Evolutionary conservation across 2,113 vertebrate genomes (phyloP).

Genomic region (Tragelaphus buxtoni): DNA sequence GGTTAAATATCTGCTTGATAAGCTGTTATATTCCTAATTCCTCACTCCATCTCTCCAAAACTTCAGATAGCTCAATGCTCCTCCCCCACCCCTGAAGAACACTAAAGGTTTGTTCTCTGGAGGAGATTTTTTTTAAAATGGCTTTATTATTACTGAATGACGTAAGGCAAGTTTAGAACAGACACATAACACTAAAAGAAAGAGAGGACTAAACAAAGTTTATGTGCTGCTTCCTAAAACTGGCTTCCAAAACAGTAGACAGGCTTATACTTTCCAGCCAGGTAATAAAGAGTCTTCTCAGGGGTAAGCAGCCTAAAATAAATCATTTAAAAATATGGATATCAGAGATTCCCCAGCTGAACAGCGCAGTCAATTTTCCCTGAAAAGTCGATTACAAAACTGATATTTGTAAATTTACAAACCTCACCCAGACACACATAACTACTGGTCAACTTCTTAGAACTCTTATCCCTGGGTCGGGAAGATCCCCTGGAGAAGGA

Average conservation of each 20-base stretch:
- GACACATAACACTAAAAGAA: background rate
- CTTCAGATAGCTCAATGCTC: background rate
- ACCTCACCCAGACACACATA: background rate
- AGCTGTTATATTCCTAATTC: background rate
- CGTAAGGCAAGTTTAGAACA: background rate
- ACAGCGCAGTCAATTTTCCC: background rate
- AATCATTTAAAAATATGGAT: background rate
- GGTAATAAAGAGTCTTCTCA: background rate
- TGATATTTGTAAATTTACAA: background rate
- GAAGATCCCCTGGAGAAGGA: background rate
- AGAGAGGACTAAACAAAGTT: background rate
- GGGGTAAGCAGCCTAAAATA: background rate
- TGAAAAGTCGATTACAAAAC: background rate
- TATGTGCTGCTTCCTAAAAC: background rate
- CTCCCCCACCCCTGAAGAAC: background rate
- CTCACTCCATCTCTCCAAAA: background rate
- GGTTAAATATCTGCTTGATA: background rate
- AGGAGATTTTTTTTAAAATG: background rate
- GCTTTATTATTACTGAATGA: background rate
- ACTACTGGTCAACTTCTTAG: background rate
- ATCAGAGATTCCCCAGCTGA: background rate
- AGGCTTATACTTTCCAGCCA: background rate
- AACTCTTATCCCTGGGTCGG: background rate
- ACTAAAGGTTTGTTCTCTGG: background rate
- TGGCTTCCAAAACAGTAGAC: background rate